Percentiles rank a stretch among this genome's conserved stretches.
These are phyloP conservation scores for Nephrotoma guestfalica DNA, from an alignment of 2,888 invertebrate species.

Conservation along the genomic window DNA sequence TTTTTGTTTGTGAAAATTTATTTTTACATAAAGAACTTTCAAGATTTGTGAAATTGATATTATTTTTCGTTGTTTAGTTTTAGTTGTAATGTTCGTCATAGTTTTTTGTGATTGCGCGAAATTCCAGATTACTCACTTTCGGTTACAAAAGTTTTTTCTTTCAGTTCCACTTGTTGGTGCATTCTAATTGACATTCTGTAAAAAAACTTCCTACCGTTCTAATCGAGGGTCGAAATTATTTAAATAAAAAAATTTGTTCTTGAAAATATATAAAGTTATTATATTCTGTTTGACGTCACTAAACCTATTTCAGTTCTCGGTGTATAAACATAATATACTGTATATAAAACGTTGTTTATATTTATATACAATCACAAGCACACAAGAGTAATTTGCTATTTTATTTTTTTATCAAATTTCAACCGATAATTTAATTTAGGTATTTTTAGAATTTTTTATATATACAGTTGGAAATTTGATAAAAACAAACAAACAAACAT, in stretches of 20 bases:
- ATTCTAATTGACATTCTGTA: too few relatives aligned
- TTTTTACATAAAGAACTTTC: not conserved
- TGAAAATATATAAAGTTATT: not conserved
- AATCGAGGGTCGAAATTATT: not conserved
- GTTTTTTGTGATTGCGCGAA: not conserved
- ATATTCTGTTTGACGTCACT: not conserved
- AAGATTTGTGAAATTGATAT: not conserved
- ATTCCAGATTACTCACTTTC: not conserved
- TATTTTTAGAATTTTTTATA: not conserved
- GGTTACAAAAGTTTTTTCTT: too few relatives aligned
- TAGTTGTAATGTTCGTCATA: not conserved
- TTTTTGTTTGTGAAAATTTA: not conserved
- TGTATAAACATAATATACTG: not conserved
- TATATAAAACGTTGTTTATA: not conserved
- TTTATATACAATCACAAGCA: not conserved
- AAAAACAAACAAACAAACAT: not conserved
- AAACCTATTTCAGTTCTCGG: not conserved
- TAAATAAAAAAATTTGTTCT: not conserved
- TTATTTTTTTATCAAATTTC: not conserved
- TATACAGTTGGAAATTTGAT: not conserved
- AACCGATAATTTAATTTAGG: not conserved
- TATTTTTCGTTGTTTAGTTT: not conserved
- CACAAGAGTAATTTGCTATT: not conserved
- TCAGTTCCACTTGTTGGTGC: not conserved
- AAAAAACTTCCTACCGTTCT: not conserved